These are phyloP conservation scores for Gonioctena quinquepunctata DNA, from an alignment of 1,140 invertebrate species.

Conservation along the genomic window DNA sequence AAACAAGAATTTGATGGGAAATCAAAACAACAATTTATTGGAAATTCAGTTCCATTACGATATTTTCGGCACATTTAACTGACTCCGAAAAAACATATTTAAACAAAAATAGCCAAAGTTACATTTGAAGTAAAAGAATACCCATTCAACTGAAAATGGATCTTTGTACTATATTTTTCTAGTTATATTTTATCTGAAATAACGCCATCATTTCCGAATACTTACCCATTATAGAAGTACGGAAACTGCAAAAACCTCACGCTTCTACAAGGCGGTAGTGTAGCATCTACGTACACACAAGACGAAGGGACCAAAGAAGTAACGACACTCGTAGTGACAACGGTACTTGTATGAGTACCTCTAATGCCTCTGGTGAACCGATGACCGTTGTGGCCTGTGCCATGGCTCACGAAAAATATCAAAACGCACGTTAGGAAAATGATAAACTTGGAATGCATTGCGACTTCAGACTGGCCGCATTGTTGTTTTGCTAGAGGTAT, in stretches of 20 bases:
- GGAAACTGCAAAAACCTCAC: slow-evolving; percentile 46
- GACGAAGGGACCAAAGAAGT: slow-evolving; percentile 46
- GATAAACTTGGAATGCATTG: not conserved
- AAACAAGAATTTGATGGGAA: too few relatives aligned
- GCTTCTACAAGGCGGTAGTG: slow-evolving; percentile 45
- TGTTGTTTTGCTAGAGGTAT: not conserved
- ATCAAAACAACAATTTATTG: too few relatives aligned
- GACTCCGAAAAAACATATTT: too few relatives aligned
- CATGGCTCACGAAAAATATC: not conserved
- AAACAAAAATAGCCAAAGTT: too few relatives aligned
- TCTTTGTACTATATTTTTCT: not conserved
- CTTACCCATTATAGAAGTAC: slow-evolving; percentile 32
- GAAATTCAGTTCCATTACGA: too few relatives aligned
- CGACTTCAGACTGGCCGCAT: not conserved
- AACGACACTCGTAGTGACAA: slow-evolving; percentile 32
- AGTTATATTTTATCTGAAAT: not conserved
- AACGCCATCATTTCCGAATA: not conserved
- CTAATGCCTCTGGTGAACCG: slow-evolving; percentile 2
- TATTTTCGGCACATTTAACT: too few relatives aligned
- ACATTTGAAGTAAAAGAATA: too few relatives aligned
- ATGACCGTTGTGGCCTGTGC: not conserved
- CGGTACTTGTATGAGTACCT: slow-evolving; percentile 41
- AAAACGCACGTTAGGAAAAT: not conserved
- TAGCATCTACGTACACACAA: slow-evolving; percentile 46
- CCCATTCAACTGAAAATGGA: too few relatives aligned